Evolutionary conservation across 92 coral and sea anemone species (phyloP).

Genomic region (Parazoanthus darwini): DNA sequence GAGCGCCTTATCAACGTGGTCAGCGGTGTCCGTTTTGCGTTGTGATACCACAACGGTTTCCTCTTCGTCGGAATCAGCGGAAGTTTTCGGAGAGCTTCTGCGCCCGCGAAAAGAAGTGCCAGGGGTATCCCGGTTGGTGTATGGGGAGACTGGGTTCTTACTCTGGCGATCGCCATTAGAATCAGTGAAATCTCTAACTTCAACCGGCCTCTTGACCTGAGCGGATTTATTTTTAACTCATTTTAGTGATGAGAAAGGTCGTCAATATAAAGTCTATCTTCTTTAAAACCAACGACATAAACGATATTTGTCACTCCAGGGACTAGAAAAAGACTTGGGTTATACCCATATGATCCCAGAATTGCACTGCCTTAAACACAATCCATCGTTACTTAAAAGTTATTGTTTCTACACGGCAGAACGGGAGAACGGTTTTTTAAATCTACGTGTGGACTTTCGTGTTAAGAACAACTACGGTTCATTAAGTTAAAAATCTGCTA

Average conservation of each 20-base stretch:
- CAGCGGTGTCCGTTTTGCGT: not conserved
- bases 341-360: not conserved
- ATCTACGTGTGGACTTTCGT: too few relatives aligned
- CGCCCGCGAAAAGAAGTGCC: not conserved
- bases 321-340: too few relatives aligned
- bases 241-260: not conserved
- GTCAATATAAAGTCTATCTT: too few relatives aligned
- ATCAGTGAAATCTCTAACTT: slow-evolving; percentile 12
- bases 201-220: not conserved
- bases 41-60: not conserved
- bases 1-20: slow-evolving; percentile 2
- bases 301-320: not conserved
- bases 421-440: too few relatives aligned
- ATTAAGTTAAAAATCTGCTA: too few relatives aligned
- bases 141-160: not conserved
- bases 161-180: not conserved
- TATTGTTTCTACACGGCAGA: too few relatives aligned
- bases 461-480: too few relatives aligned
- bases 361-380: not conserved
- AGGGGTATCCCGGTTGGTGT: not conserved
- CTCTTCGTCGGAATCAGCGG: slow-evolving; percentile 28
- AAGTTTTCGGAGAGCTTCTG: slow-evolving; percentile 2
- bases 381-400: too few relatives aligned
- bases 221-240: not conserved
- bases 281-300: not conserved